phyloP scores from a whole-genome alignment of 2,797 vertebrate species.

The Chromobotia macracanthus region DNA sequence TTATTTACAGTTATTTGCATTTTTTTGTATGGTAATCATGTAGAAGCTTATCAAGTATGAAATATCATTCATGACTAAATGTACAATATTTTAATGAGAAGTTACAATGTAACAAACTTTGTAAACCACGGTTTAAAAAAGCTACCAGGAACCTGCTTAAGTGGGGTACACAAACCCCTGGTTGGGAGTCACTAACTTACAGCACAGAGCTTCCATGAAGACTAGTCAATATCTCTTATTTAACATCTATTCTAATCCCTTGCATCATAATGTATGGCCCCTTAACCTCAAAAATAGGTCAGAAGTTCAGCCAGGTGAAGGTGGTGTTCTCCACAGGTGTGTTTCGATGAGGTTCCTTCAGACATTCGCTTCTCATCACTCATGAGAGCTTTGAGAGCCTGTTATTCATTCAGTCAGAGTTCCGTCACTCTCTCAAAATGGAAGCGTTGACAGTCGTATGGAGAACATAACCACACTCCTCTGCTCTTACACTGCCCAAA shows the following conservation, averaged over 20 bases:
- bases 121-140: no score
- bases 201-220: neutral
- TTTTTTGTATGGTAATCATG: no score
- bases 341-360: conserved; percentile 59
- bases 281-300: conserved; percentile 46
- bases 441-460: conserved; percentile 55
- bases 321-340: conserved; percentile 50
- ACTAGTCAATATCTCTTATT: neutral
- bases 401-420: conserved; percentile 47
- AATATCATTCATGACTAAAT: no score
- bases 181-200: neutral
- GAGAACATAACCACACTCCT: conserved; percentile 32
- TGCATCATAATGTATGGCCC: conserved; percentile 3
- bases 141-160: no score
- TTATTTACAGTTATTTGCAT: no score
- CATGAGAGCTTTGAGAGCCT: conserved; percentile 17
- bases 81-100: no score
- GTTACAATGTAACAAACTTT: no score
- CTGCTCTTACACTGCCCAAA: conserved; percentile 34
- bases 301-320: conserved; percentile 60
- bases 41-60: no score
- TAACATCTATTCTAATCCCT: conserved; percentile 36
- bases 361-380: conserved; percentile 44
- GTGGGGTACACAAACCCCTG: no score
- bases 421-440: conserved; percentile 53